phyloP scores from a whole-genome alignment of 2,888 invertebrate species.

The Psococerastis gibbosa region DNA sequence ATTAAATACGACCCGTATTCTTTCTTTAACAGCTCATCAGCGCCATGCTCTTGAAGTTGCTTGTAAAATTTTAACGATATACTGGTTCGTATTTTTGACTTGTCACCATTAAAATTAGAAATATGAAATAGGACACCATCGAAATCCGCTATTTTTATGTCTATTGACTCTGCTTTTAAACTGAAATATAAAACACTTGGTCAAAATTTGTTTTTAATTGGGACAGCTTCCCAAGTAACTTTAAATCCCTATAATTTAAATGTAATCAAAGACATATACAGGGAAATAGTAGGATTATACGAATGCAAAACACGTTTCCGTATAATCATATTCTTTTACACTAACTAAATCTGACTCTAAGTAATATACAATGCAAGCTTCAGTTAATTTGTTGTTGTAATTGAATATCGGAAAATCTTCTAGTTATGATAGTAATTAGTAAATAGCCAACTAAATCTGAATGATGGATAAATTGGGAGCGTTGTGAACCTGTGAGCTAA shows the following conservation, averaged over 20 bases:
- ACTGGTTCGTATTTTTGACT: constrained; percentile 93
- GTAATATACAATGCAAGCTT: no score
- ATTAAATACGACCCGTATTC: constrained; percentile 75
- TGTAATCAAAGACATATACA: neutral
- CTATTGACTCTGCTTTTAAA: constrained; percentile 86
- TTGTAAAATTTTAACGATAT: constrained; percentile 97
- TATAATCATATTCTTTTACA: no score
- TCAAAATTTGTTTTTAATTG: neutral
- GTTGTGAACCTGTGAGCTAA: no score
- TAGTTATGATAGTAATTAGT: no score
- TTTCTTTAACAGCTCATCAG: constrained; percentile 85
- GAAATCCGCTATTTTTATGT: constrained; percentile 90
- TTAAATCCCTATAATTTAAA: neutral
- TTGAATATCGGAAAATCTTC: no score
- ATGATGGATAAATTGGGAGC: no score
- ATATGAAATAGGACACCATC: constrained; percentile 98
- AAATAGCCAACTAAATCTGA: no score
- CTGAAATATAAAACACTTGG: constrained; percentile 41
- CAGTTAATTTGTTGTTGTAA: no score
- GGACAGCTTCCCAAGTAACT: neutral
- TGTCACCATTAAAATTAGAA: constrained; percentile 90
- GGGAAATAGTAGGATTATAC: no score
- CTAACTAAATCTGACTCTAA: no score
- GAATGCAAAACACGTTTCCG: no score
- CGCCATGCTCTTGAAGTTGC: constrained; percentile 95